Percentiles rank a stretch among this genome's conserved stretches.
Conservation (phyloP, 1,140 invertebrate species). For the Macrobrachium rosenbergii region DNA sequence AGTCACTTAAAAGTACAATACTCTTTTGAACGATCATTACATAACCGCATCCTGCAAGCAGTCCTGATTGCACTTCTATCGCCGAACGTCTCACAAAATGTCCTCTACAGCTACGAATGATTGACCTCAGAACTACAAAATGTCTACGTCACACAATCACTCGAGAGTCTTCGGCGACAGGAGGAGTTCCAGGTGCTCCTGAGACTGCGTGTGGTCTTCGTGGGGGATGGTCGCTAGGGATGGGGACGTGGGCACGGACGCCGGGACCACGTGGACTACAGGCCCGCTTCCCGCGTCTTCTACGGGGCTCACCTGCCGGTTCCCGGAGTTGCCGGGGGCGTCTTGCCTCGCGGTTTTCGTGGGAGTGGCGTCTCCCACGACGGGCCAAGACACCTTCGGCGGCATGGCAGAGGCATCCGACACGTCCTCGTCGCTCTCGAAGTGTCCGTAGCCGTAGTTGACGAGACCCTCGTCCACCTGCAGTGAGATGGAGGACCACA, state of each 20-base stretch:
- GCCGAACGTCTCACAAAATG: too few relatives aligned
- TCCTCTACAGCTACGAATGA: too few relatives aligned
- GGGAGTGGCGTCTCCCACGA: not conserved
- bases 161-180: conserved; percentile 52
- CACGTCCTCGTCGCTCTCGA: not conserved
- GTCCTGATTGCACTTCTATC: too few relatives aligned
- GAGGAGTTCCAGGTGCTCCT: conserved; percentile 51
- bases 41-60: too few relatives aligned
- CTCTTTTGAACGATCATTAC: too few relatives aligned
- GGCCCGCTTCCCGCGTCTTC: conserved; percentile 1
- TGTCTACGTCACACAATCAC: conserved; percentile 3
- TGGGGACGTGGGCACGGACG: conserved; percentile 17
- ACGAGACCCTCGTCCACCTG: conserved; percentile 60
- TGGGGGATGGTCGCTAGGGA: not conserved
- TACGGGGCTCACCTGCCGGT: not conserved
- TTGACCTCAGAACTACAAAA: too few relatives aligned
- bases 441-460: conserved; percentile 61
- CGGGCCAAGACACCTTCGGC: not conserved
- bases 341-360: not conserved
- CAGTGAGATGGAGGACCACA: not conserved
- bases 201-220: conserved; percentile 38
- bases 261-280: conserved; percentile 33
- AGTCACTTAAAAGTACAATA: too few relatives aligned
- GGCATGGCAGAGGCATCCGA: not conserved
- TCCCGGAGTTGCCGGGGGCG: not conserved